These are phyloP conservation scores for Phasia obesa DNA, from an alignment of 2,888 invertebrate genomes.

Conservation along the genomic window DNA sequence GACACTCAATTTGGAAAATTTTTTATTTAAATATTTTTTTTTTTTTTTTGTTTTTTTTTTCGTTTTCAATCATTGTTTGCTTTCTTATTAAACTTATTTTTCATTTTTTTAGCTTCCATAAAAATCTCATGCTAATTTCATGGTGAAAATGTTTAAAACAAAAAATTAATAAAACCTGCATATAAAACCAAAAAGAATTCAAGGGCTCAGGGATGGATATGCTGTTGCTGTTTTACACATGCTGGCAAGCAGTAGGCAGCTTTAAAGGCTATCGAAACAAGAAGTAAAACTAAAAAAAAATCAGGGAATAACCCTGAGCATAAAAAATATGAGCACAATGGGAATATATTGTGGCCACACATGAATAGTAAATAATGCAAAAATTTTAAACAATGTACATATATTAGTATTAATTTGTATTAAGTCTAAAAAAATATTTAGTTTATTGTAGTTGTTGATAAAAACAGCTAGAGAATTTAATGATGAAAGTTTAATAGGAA, in stretches of 20 bases:
- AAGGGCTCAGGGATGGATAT: not conserved
- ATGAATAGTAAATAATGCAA: not conserved
- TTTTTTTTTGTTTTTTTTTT: too few relatives aligned
- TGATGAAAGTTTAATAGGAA: too few relatives aligned
- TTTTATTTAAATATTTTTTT: conserved; percentile 13
- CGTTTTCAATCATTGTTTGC: not conserved
- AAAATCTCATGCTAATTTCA: conserved; percentile 37
- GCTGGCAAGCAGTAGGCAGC: not conserved
- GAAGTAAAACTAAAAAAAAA: not conserved
- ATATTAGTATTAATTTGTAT: not conserved
- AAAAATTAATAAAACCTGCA: too few relatives aligned
- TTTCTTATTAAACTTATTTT: not conserved
- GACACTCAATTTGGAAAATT: conserved; percentile 42
- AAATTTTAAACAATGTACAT: not conserved
- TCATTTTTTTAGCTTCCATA: not conserved
- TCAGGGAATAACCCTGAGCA: not conserved
- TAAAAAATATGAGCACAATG: not conserved
- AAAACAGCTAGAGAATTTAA: too few relatives aligned
- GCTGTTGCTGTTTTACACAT: not conserved
- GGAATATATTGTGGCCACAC: not conserved
- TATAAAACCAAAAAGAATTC: not conserved
- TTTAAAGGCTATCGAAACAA: not conserved
- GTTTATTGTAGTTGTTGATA: not conserved
- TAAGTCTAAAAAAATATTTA: not conserved
- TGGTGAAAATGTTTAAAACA: not conserved